These are phyloP conservation scores for Prinia subflava DNA, from an alignment of 2,113 vertebrate genomes.

Conservation along the genomic window DNA sequence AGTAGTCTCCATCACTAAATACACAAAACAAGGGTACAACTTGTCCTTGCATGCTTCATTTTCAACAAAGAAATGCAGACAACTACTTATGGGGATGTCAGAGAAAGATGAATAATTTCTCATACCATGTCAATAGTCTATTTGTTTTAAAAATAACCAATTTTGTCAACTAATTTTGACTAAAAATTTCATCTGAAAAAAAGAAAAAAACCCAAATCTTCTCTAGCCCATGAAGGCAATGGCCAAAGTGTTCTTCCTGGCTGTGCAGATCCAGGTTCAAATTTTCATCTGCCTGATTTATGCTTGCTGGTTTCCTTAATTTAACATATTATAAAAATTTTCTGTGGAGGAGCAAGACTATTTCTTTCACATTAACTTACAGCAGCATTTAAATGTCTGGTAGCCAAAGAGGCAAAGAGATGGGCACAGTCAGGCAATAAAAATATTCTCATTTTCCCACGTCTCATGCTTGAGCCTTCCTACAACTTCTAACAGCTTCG, in stretches of 20 bases:
- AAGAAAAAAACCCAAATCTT: not conserved
- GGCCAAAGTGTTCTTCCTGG: not conserved
- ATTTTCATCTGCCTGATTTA: not conserved
- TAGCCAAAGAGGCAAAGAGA: not conserved
- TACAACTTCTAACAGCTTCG: not conserved
- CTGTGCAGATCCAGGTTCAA: not conserved
- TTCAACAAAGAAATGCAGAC: not conserved
- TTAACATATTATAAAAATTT: not conserved
- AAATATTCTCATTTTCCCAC: not conserved
- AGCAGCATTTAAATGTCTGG: not conserved
- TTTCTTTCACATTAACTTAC: not conserved
- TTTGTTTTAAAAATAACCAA: not conserved
- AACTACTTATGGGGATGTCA: not conserved
- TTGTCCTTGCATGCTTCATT: rapidly evolving
- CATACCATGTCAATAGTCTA: not conserved
- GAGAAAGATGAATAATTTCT: not conserved
- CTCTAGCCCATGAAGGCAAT: not conserved
- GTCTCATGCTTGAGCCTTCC: not conserved
- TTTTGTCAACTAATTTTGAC: not conserved
- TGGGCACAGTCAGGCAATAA: not conserved
- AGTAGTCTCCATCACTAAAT: not conserved
- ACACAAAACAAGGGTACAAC: not conserved
- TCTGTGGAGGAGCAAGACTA: not conserved
- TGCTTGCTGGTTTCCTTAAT: rapidly evolving
- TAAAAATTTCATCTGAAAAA: not conserved